Base-by-base conservation (phyloP, 1,140 invertebrate species). In the Drosophila paulistorum region DNA sequence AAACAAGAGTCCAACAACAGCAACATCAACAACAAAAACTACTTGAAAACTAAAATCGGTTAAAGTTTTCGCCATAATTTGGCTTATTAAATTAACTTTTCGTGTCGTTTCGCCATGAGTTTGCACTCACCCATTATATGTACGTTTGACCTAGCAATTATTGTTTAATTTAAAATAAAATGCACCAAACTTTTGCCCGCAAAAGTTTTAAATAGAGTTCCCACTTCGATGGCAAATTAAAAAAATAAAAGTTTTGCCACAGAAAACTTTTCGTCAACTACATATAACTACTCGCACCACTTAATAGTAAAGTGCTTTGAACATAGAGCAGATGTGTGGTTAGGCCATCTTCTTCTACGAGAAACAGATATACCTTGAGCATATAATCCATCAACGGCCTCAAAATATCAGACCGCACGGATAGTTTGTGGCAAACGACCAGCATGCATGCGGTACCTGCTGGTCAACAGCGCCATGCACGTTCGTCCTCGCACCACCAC, bases 371-470 rank as follows among this genome's bases (percentile, higher is more conserved):
- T 26, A 48, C 55, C n/a, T 42, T 45, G 7, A 67, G 11, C 37
- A 39, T 26, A 65, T 45, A 17, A 45, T 51, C 35, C 33, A 23
- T 9, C 7, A 37, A 83, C 82, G 75, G 84, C 84, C 48, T 74
- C 85, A 89, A 71, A 30, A 89, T 89, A 85, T 91, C 90, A 70
- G 90, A 91, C 73, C 87, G 81, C 55, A 91, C 90, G 45, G 90
- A 91, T 55, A 91, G 90, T 64, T 65, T 91, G 63, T 91, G 90
- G 90, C 90, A 91, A 71, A 83, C 80, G 68, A 83, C 83, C 79
- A 90, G 90, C 74, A 90, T 91, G 90, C 76, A 76, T 35, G 65
- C 74, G 30, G 54, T 72, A 23, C 45, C 45, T 35, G 77, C 66
- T 66, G 48, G 37, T 59, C 76, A 65, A 13, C 74, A 72, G 62